Base-by-base conservation (phyloP, 2,797 vertebrate genomes). In the Glossophaga mutica region DNA sequence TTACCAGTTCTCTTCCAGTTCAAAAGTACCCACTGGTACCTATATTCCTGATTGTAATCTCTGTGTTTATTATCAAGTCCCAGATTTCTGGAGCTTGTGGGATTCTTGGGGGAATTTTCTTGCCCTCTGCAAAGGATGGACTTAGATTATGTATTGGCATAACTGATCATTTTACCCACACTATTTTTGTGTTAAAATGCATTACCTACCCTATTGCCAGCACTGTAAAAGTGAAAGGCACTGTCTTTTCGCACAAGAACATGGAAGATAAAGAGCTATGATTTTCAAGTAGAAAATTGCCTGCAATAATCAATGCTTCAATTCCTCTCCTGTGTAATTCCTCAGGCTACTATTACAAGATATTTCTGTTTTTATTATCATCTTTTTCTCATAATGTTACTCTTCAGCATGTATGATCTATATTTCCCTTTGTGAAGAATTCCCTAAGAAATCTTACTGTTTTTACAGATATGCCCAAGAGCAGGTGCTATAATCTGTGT, bases 291-390 rank as follows among this genome's bases (percentile, higher is more conserved):
- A 50, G 39, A 94, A 94, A 90, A 50, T 3, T 65, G 50, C 59
- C 57, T 67, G 73, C 24, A 94, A 39, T 87, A 78, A 90, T 79
- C 70, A 92, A n/a, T 79, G 34, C 4, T 44, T 91, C 39, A 55
- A 6, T 93, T 82, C 3, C 39, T 94, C 22, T 85, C 4, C 5
- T 15, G 8, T 18, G 8, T 26, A 85, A 90, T 73, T 91, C n/a
- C 19, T 55, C 18, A 22, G 46, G 29, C 6, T 50, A 82, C 26
- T 57, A 37, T 65, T 96, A 62, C 62, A 39, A 91, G 19, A 65
- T 87, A 76, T 70, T 87, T 78, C 78, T 32, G 2, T 73, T 87
- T 73, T 95, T 82, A 94, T 94, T 85, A 92, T 84, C 50, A 83
- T 77, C 59, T 71, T 90, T 84, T 92, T 16, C 59, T 87, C 14